phyloP scores from a whole-genome alignment of 2,113 vertebrate genomes.

The Guaruba guarouba region DNA sequence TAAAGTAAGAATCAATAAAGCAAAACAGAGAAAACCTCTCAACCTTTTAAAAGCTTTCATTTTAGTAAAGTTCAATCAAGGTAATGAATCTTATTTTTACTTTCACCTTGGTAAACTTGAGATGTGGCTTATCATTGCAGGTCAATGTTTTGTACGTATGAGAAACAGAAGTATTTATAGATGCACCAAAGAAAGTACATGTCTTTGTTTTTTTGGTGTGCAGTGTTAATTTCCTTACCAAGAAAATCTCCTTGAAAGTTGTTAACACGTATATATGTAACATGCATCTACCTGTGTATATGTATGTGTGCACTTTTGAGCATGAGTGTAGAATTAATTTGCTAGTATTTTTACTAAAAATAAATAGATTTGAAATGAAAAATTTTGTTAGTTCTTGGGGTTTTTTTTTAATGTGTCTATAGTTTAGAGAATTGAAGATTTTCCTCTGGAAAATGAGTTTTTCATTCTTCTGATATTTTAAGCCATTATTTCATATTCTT shows the following conservation, averaged over 20 bases:
- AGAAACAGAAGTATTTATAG: background rate
- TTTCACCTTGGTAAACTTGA: background rate
- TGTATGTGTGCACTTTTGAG: background rate
- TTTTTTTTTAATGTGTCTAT: background rate
- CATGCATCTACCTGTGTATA: background rate
- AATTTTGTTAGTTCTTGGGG: accelerated
- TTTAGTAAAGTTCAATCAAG: background rate
- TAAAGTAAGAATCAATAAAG: background rate
- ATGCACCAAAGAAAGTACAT: background rate
- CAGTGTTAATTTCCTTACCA: background rate
- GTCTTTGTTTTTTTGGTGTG: background rate
- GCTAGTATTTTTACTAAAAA: background rate
- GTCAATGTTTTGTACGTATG: background rate
- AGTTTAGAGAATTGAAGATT: background rate
- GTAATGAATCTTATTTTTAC: background rate
- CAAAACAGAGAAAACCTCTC: background rate
- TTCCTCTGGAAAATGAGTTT: background rate
- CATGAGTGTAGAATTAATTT: background rate
- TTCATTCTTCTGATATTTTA: background rate
- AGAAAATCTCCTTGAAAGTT: background rate
- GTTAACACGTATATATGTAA: background rate
- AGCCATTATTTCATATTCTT: background rate
- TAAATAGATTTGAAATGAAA: background rate
- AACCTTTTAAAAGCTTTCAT: background rate
- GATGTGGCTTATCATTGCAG: background rate